phyloP scores from a whole-genome alignment of 2,797 vertebrate species.

The Onychomys torridus region DNA sequence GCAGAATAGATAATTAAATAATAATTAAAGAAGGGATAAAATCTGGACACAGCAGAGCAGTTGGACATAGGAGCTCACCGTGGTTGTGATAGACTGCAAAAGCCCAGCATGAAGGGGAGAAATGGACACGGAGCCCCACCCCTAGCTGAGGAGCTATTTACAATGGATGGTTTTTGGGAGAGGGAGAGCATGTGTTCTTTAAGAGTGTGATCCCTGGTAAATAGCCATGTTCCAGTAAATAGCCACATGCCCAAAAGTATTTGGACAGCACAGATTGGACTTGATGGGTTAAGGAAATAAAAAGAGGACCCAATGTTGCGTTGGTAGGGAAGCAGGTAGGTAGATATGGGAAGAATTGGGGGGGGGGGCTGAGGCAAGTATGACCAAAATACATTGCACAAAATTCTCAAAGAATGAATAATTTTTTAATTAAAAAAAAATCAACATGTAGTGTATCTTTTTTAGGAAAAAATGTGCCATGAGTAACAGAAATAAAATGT shows the following conservation, averaged over 20 bases:
- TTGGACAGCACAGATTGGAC: neutral
- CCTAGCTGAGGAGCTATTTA: neutral
- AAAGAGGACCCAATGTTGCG: neutral
- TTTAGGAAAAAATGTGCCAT: neutral
- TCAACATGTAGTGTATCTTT: neutral
- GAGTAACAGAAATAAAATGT: slow-evolving; percentile 28
- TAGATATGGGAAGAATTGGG: no score
- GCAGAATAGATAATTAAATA: neutral
- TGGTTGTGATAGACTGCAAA: neutral
- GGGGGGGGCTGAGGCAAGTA: no score
- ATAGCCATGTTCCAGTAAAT: neutral
- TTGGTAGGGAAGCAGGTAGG: neutral
- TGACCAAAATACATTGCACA: neutral
- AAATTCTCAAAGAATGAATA: neutral
- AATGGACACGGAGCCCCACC: neutral
- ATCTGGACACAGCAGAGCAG: no score
- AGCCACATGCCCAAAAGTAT: neutral
- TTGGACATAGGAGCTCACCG: neutral
- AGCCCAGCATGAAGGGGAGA: neutral
- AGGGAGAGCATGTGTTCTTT: neutral
- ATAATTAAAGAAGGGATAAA: neutral
- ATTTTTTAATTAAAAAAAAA: neutral
- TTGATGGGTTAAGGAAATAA: neutral
- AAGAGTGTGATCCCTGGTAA: neutral
- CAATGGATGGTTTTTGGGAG: no score